Evolutionary conservation across 1,140 invertebrate genomes (phyloP).

Genomic region (Penaeus chinensis): DNA sequence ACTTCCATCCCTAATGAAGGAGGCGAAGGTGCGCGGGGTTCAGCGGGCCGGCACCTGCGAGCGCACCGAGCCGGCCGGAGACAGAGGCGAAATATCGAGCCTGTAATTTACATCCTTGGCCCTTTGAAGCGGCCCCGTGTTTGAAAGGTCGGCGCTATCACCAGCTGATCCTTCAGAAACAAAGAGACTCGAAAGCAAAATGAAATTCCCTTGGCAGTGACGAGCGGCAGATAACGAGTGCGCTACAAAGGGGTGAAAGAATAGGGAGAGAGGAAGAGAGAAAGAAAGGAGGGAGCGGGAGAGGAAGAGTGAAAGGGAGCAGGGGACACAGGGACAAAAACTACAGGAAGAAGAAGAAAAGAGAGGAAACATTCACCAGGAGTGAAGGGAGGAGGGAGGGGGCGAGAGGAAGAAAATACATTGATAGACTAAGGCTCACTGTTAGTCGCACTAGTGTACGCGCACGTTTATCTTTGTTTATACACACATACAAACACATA

Average conservation of each 20-base stretch:
- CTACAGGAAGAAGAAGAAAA: neutral
- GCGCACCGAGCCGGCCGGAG: too few relatives aligned
- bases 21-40: too few relatives aligned
- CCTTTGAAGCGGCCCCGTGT: slow-evolving; percentile 46
- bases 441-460: neutral
- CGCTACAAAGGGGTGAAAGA: neutral
- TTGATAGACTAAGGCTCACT: neutral
- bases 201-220: slow-evolving; percentile 47
- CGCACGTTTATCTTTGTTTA: too few relatives aligned
- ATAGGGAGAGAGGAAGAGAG: slow-evolving; percentile 8
- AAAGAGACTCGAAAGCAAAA: slow-evolving; percentile 54
- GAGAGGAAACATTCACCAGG: slow-evolving; percentile 1
- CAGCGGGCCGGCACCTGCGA: too few relatives aligned
- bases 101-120: slow-evolving; percentile 43
- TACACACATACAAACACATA: too few relatives aligned
- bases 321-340: neutral
- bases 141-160: slow-evolving; percentile 43
- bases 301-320: neutral
- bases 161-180: slow-evolving; percentile 44
- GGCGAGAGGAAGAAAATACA: neutral
- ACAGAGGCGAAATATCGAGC: neutral
- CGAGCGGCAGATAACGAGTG: slow-evolving; percentile 11
- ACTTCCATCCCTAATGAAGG: too few relatives aligned
- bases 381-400: too few relatives aligned
- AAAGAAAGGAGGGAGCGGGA: neutral